These are phyloP conservation scores for Petrophora chlorosata DNA, from an alignment of 2,888 invertebrate species.

Conservation along the genomic window DNA sequence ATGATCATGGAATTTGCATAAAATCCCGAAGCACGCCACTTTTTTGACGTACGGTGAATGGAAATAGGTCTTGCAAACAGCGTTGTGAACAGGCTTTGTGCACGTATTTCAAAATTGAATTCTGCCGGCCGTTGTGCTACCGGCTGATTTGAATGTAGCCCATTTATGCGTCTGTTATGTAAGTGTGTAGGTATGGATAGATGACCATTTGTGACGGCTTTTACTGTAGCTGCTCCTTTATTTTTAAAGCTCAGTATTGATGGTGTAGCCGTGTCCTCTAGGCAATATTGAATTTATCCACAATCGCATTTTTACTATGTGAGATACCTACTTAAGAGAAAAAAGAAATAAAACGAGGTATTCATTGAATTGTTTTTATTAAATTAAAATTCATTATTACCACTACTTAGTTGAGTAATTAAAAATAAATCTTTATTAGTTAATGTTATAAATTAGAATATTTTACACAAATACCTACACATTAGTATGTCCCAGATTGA, in stretches of 20 bases:
- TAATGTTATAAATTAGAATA: constrained; percentile 21
- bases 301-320: too few species aligned
- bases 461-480: constrained; percentile 5
- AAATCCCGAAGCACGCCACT: constrained; percentile 48
- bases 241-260: too few species aligned
- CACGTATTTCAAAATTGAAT: constrained; percentile 55
- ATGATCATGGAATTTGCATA: constrained; percentile 53
- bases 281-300: too few species aligned
- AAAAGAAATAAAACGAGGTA: constrained; percentile 1
- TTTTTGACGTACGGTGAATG: constrained; percentile 43
- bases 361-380: constrained; percentile 7
- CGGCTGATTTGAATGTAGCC: constrained; percentile 43
- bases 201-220: not conserved
- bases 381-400: constrained; percentile 2
- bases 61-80: constrained; percentile 46
- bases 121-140: constrained; percentile 35
- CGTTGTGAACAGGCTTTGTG: constrained; percentile 44
- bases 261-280: too few species aligned
- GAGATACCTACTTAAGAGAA: too few species aligned
- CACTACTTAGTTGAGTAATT: constrained; percentile 2
- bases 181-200: not conserved
- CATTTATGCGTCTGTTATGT: not conserved
- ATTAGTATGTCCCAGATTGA: not conserved
- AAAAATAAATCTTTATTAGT: constrained; percentile 11
- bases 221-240: too few species aligned